These are phyloP conservation scores for Agrochola circellaris DNA, from an alignment of 2,888 invertebrate genomes.

Conservation along the genomic window DNA sequence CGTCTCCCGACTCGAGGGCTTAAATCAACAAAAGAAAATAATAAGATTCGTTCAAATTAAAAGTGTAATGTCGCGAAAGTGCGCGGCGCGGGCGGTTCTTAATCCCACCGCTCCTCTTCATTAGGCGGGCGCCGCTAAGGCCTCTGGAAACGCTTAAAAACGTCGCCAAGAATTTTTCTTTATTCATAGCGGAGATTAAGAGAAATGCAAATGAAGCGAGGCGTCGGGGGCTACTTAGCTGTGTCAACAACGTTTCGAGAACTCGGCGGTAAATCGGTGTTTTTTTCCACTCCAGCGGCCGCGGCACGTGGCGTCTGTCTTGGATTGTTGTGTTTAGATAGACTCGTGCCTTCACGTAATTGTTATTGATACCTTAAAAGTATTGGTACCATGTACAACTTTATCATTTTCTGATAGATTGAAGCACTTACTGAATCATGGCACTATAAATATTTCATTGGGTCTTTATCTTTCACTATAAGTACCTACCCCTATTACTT, in stretches of 20 bases:
- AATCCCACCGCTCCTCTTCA: conserved; percentile 88
- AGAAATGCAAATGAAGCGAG: conserved; percentile 90
- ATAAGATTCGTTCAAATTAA: conserved; percentile 94
- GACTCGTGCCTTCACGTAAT: conserved; percentile 37
- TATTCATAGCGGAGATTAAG: conserved; percentile 91
- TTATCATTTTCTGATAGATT: background rate
- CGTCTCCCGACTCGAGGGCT: conserved; percentile 91
- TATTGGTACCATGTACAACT: conserved; percentile 5
- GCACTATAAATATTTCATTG: background rate
- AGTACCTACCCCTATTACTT: background rate
- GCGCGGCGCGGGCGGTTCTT: conserved; percentile 76
- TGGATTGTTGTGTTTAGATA: conserved; percentile 48
- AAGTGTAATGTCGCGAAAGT: conserved; percentile 92
- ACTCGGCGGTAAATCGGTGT: conserved; percentile 72
- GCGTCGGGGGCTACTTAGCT: conserved; percentile 89
- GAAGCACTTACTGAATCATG: background rate
- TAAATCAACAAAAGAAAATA: conserved; percentile 93
- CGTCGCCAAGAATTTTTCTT: conserved; percentile 89
- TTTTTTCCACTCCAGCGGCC: conserved; percentile 74
- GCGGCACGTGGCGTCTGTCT: conserved; percentile 59
- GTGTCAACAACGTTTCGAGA: conserved; percentile 86
- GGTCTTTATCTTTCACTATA: background rate
- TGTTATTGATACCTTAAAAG: conserved; percentile 30
- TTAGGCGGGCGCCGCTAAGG: conserved; percentile 82
- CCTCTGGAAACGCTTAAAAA: conserved; percentile 84